Evolutionary conservation across 2,797 vertebrate genomes (phyloP).

Genomic region (Rallus crepitans): DNA sequence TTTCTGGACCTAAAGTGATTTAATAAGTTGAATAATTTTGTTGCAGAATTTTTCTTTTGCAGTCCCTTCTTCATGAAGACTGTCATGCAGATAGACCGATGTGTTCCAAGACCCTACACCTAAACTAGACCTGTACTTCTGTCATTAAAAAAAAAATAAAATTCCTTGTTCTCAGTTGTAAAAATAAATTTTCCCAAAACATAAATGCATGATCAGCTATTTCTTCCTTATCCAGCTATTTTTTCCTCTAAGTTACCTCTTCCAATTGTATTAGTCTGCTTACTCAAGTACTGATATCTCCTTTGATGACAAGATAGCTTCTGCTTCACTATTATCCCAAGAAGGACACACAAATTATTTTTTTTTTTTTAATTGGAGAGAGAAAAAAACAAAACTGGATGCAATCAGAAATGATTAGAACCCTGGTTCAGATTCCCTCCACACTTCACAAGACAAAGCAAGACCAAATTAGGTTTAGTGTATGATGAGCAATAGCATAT

Average conservation of each 20-base stretch:
- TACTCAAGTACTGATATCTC: background rate
- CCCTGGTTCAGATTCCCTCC: slow-evolving; percentile 44
- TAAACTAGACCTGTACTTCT: background rate
- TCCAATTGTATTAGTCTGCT: background rate
- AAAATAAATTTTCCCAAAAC: background rate
- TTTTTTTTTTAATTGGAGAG: background rate
- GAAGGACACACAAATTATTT: background rate
- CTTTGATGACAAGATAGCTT: background rate
- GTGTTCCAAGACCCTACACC: background rate
- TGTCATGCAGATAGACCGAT: background rate
- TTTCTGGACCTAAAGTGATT: background rate
- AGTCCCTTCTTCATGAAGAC: background rate
- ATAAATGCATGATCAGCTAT: background rate
- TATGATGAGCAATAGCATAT: slow-evolving; percentile 56
- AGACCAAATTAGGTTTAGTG: slow-evolving; percentile 67
- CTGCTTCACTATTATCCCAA: background rate
- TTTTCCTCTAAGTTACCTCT: background rate
- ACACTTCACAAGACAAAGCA: slow-evolving; percentile 69
- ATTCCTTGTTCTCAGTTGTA: background rate
- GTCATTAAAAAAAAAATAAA: background rate
- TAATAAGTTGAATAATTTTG: background rate
- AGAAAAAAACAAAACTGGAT: background rate
- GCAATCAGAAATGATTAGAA: slow-evolving; percentile 52
- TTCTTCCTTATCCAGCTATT: background rate
- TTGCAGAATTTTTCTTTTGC: background rate